phyloP scores from a whole-genome alignment of 35 echinoderm and acorn worm species.

The Ophioderma brevispina region DNA sequence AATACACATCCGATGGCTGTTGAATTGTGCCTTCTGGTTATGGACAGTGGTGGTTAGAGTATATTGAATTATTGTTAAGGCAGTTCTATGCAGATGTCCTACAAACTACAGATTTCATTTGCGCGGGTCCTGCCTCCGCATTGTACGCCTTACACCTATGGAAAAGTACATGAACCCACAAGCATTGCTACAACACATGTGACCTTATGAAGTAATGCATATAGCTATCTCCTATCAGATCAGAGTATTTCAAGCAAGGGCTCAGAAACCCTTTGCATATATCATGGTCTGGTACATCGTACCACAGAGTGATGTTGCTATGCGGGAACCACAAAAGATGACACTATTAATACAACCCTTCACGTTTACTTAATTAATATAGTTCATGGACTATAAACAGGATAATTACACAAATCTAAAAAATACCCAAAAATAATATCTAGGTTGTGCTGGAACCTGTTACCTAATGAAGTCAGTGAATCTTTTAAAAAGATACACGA shows the following conservation, averaged over 20 bases:
- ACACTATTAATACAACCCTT: too few relatives aligned
- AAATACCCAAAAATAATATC: not conserved
- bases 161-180: not conserved
- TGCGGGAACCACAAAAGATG: too few relatives aligned
- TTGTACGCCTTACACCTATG: not conserved
- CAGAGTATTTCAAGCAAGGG: not conserved
- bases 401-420: too few relatives aligned
- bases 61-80: too few relatives aligned
- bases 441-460: not conserved
- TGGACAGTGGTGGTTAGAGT: too few relatives aligned
- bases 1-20: too few relatives aligned
- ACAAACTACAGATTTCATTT: not conserved
- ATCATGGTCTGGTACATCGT: not conserved
- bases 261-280: not conserved
- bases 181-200: too few relatives aligned
- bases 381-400: too few relatives aligned
- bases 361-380: too few relatives aligned
- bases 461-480: not conserved
- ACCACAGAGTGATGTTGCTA: not conserved
- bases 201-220: too few relatives aligned
- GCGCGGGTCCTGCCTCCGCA: not conserved
- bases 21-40: too few relatives aligned
- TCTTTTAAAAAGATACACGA: not conserved
- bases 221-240: not conserved
- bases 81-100: conserved; percentile 5